Evolutionary conservation across 2,888 invertebrate species (phyloP), one percentile per base, ranked within the genome.

Genomic region (Spilosoma lubricipeda): DNA sequence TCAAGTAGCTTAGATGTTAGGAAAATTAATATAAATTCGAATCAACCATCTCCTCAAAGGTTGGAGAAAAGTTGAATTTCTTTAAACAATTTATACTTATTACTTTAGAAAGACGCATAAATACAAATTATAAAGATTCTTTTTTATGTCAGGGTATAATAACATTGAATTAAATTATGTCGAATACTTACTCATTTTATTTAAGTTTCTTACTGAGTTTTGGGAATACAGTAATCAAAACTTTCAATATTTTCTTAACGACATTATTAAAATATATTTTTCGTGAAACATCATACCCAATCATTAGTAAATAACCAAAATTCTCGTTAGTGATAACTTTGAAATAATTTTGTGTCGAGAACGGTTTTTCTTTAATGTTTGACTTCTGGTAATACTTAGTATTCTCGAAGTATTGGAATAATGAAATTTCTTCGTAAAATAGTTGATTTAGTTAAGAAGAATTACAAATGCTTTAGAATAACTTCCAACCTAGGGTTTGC

Each of bases 301-400:
- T 63, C 59, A 63, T 63, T 63, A 63, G 59, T 30, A 30, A 13
- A 27, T 63, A 63, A 30, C 27, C 15, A 30, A 13, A 59, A 63
- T 30, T 63, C 30, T 63, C 59, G 59, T 63, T 63, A 63, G 30
- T 27, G 59, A 63, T 63, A 63, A 30, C 59, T 63, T 63, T 27
- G 27, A 59, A 27, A 59, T 27, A 4, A 18, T 30, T 63, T 63
- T 63, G 3, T 63, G 15, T 30, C 27, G 30, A 63, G 18, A 63
- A 63, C 0, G 3, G 4, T 63, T 15, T 18, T 15, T 30, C 59
- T 15, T 59, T 27, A 59, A 59, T 59, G 27, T 59, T 63, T 15
- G 1, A 15, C 15, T 63, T 4, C 1, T 4, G 0, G 4, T 4
- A 63, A 30, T 15, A 63, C 27, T 27, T 15, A 30, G 30, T 18